phyloP scores from a whole-genome alignment of 2,113 vertebrate species.

The Notechis scutatus region DNA sequence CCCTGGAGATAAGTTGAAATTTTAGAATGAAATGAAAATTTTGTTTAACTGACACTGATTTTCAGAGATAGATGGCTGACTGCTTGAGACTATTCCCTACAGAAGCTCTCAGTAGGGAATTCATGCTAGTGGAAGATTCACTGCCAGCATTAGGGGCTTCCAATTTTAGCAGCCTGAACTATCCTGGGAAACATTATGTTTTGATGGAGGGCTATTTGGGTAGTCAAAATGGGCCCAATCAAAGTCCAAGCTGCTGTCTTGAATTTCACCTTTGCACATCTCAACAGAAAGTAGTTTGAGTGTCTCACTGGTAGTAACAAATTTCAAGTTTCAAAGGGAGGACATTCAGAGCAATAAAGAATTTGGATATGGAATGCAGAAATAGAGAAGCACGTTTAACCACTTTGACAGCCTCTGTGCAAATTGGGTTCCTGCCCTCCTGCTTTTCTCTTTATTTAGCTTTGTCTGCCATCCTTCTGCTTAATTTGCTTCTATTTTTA shows the following conservation, averaged over 20 bases:
- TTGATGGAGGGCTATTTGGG: slow-evolving; percentile 34
- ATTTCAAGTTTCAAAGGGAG: slow-evolving; percentile 24
- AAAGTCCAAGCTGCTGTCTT: neutral
- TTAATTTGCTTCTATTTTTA: neutral
- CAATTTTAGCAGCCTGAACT: neutral
- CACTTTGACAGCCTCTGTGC: rapidly evolving
- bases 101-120: neutral
- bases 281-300: slow-evolving; percentile 20
- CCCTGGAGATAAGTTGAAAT: neutral
- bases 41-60: neutral
- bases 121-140: rapidly evolving
- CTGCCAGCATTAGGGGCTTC: slow-evolving; percentile 18
- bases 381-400: neutral
- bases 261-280: slow-evolving; percentile 26
- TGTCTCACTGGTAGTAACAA: neutral
- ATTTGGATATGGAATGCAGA: neutral
- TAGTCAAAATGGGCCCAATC: slow-evolving; percentile 8
- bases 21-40: neutral
- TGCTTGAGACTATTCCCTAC: neutral
- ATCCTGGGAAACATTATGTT: neutral
- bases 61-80: neutral
- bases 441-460: rapidly evolving
- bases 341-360: neutral
- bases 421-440: neutral
- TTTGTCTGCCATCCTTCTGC: neutral